Conservation (phyloP, 2,888 invertebrate species). For the Noctua fimbriata region DNA sequence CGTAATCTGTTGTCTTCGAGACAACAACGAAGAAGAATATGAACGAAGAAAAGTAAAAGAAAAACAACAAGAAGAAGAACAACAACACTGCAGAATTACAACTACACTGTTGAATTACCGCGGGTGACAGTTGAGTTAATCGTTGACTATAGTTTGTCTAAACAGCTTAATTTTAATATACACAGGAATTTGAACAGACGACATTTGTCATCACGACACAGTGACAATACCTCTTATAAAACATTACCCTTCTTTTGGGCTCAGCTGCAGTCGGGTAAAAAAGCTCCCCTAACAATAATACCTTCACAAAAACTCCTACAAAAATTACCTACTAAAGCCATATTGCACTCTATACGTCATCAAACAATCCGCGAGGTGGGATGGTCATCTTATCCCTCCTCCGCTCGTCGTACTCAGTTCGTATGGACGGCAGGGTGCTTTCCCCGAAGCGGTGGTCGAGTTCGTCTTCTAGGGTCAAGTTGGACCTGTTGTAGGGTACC, state of each 20-base stretch:
- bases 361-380: constrained; percentile 95
- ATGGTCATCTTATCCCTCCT: constrained; percentile 90
- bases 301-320: constrained; percentile 41
- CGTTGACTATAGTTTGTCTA: neutral
- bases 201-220: neutral
- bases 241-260: neutral
- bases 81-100: no score
- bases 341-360: constrained; percentile 92
- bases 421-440: constrained; percentile 88
- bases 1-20: neutral
- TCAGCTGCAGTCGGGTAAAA: neutral
- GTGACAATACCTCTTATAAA: constrained; percentile 7
- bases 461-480: constrained; percentile 86
- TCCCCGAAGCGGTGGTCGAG: constrained; percentile 92
- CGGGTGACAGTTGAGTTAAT: neutral
- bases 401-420: constrained; percentile 77
- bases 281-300: constrained; percentile 19
- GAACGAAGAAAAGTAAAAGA: no score
- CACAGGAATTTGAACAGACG: neutral
- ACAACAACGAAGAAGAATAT: no score
- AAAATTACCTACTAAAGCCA: constrained; percentile 31
- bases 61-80: no score
- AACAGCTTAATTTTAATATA: neutral
- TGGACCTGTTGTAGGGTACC: constrained; percentile 76
- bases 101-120: neutral